phyloP scores from a whole-genome alignment of 2,888 invertebrate species.

The Petrolisthes manimaculis region DNA sequence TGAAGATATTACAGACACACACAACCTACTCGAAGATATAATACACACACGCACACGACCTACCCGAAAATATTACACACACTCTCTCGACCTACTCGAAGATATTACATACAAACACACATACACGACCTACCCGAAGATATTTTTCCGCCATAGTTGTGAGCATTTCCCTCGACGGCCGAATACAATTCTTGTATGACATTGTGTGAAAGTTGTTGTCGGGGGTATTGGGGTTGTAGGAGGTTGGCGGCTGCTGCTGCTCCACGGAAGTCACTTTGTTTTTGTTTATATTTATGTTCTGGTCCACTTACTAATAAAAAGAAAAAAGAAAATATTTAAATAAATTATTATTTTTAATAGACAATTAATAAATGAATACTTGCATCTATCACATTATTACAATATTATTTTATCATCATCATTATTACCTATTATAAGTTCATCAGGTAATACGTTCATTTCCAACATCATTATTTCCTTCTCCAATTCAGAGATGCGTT shows the following conservation, averaged over 20 bases:
- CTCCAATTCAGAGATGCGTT: slow-evolving; percentile 63
- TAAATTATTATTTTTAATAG: background rate
- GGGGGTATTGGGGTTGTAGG: background rate
- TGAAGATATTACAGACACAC: too few relatives aligned
- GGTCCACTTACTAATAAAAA: slow-evolving; percentile 23
- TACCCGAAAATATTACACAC: too few relatives aligned
- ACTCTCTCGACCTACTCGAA: too few relatives aligned
- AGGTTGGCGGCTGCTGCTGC: background rate
- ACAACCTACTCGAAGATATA: too few relatives aligned
- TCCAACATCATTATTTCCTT: slow-evolving; percentile 60
- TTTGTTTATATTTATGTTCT: slow-evolving; percentile 20
- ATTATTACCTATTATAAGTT: slow-evolving; percentile 28
- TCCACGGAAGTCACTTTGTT: background rate
- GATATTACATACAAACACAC: too few relatives aligned
- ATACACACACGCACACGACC: too few relatives aligned
- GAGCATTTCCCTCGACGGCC: slow-evolving; percentile 26
- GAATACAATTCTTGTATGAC: slow-evolving; percentile 55
- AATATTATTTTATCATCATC: background rate
- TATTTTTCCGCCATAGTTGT: slow-evolving; percentile 63
- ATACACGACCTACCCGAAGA: slow-evolving; percentile 42
- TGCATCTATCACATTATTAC: too few relatives aligned
- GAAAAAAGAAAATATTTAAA: background rate
- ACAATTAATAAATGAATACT: background rate
- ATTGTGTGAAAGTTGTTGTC: slow-evolving; percentile 34
- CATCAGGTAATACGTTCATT: slow-evolving; percentile 24